These are phyloP conservation scores for Dilophus febrilis DNA, from an alignment of 2,888 invertebrate genomes.

Conservation along the genomic window DNA sequence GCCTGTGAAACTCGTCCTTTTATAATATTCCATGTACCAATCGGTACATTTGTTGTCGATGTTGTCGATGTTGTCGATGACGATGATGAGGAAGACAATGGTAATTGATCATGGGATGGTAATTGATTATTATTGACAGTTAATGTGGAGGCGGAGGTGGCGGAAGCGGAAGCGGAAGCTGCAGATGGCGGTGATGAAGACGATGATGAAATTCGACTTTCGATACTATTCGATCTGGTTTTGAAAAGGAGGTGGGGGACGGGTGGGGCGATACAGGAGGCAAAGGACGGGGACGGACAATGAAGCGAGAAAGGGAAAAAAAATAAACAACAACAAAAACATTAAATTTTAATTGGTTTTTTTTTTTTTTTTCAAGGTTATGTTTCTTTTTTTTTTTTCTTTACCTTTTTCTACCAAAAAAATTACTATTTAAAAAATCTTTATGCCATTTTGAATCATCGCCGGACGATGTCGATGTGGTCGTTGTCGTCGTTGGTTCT, in stretches of 20 bases:
- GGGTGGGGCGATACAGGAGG: too few species aligned
- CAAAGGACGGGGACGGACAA: too few species aligned
- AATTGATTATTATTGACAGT: background rate
- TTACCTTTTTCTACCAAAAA: conserved; percentile 28
- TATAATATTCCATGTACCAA: conserved; percentile 27
- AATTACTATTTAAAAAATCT: conserved; percentile 25
- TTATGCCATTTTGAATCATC: conserved; percentile 27
- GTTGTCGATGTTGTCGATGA: background rate
- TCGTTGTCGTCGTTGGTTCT: conserved; percentile 8
- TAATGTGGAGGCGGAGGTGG: background rate
- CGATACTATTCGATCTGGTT: background rate
- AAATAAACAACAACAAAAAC: too few species aligned
- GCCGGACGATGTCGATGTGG: conserved; percentile 10
- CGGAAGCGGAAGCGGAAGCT: too few species aligned
- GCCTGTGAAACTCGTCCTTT: conserved; percentile 29
- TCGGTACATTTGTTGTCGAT: background rate
- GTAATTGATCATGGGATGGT: background rate
- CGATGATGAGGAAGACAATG: background rate
- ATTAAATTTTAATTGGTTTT: too few species aligned
- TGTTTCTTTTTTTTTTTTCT: too few species aligned
- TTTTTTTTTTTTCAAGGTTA: too few species aligned
- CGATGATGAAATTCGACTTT: background rate
- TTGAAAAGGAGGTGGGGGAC: too few species aligned
- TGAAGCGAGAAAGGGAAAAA: too few species aligned
- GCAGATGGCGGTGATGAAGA: background rate